Base-by-base conservation (phyloP, 2,113 vertebrate genomes). In the Spea bombifrons region DNA sequence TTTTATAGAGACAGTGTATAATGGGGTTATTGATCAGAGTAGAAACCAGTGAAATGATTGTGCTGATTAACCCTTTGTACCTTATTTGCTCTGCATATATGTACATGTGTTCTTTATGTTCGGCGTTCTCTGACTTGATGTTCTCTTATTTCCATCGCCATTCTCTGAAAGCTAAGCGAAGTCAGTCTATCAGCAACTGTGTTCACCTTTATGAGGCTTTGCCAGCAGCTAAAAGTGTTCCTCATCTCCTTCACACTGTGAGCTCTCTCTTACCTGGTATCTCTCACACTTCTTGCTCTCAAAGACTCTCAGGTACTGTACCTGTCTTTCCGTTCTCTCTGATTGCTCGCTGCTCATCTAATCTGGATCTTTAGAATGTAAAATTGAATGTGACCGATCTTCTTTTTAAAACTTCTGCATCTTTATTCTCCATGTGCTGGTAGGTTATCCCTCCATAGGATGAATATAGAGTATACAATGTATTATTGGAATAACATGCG, bases 131-230 rank as follows among this genome's bases (percentile, higher is more conserved):
- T 47, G 43, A 67, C 10, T 5, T 4, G 49, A 71, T 71, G 9
- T 52, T 59, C 44, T 68, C 76, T 71, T 64, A 5, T 71, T 64
- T 77, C 16, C 59, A 46, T 64, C 61, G 44, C 47, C 55, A 30
- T 67, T 69, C 43, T 77, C 83, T 82, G 93, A 90, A 97, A 99
- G 97, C 97, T 90, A 98, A 98, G 93, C 93, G 97, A 94, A 99
- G 97, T 93, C 96, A 97, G 89, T 99, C 97, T 94, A 96, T 98
- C 96, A 96, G 95, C 97, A 99, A 96, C 95, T 98, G 97, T 96
- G 96, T 92, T 73, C 96, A 96, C 88, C 97, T 98, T 72, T 97
- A 90, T 91, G 97, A 98, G 93, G 92, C 94, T 95, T 95, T 99
- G 89, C 95, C 96, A 85, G 84, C 94, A 88, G 92, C 97, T 96